Evolutionary conservation across 1,140 invertebrate species (phyloP).

Genomic region (Zaprionus davidi): DNA sequence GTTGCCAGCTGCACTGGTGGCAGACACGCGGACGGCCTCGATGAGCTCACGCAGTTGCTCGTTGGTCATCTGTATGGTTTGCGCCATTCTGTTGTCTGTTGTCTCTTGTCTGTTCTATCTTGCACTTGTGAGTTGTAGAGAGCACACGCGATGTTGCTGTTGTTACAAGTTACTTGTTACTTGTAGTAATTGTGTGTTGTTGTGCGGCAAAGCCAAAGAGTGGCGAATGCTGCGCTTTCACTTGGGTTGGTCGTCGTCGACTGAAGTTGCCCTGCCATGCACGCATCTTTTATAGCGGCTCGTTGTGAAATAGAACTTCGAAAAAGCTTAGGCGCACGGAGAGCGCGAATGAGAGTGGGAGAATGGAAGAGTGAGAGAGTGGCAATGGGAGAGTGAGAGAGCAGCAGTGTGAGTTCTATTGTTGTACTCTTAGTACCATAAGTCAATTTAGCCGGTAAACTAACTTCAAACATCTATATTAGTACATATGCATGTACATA

Average conservation of each 20-base stretch:
- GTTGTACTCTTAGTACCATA: neutral
- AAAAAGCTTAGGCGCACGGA: constrained; percentile 43
- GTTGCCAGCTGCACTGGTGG: constrained; percentile 47
- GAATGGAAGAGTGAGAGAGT: neutral
- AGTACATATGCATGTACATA: too few relatives aligned
- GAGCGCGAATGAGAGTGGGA: constrained; percentile 10
- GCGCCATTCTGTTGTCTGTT: constrained; percentile 38
- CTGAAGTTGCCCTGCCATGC: constrained; percentile 24
- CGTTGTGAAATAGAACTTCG: constrained; percentile 71
- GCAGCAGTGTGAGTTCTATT: too few relatives aligned
- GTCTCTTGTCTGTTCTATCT: too few relatives aligned
- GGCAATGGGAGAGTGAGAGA: too few relatives aligned
- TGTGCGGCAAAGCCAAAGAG: constrained; percentile 52
- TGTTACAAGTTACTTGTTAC: constrained; percentile 4
- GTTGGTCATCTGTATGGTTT: constrained; percentile 63
- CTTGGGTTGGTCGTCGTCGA: constrained; percentile 47
- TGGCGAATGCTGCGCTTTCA: constrained; percentile 61
- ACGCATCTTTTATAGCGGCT: constrained; percentile 48
- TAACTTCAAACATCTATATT: neutral
- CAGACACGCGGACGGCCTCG: constrained; percentile 56
- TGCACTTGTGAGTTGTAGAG: neutral
- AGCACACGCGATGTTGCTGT: constrained; percentile 24
- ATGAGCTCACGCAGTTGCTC: constrained; percentile 70
- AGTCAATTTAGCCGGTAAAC: neutral
- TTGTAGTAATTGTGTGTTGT: constrained; percentile 2